phyloP scores from a whole-genome alignment of 64 coral and sea anemone genomes.

The Montipora foliosa region DNA sequence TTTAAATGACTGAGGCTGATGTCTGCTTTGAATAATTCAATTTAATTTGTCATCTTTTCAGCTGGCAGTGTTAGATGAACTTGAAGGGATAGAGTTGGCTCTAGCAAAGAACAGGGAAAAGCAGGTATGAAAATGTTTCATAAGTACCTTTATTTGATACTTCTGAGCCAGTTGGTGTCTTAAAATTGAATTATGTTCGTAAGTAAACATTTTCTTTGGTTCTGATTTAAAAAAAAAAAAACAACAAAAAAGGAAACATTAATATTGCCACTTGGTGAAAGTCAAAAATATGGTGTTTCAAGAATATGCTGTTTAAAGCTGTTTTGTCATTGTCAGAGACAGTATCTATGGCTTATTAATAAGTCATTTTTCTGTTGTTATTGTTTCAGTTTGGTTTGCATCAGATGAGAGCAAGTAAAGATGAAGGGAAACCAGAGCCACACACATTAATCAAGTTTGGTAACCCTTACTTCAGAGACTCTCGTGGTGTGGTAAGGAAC shows the following conservation, averaged over 20 bases:
- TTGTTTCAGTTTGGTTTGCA: constrained; percentile 60
- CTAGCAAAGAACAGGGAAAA: constrained; percentile 72
- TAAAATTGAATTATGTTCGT: too few relatives aligned
- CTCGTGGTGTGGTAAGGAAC: constrained; percentile 62
- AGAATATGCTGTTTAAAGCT: too few relatives aligned
- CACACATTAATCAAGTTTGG: constrained; percentile 72
- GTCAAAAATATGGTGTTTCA: too few relatives aligned
- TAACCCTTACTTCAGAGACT: constrained; percentile 87
- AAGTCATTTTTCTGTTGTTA: not conserved
- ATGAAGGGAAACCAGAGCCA: constrained; percentile 45
- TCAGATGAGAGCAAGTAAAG: constrained; percentile 64
- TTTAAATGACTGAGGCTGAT: not conserved
- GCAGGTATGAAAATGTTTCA: constrained; percentile 61
- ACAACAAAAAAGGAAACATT: too few relatives aligned
- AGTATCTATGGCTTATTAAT: too few relatives aligned
- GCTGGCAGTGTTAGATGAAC: constrained; percentile 71
- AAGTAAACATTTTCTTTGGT: too few relatives aligned
- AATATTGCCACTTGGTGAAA: too few relatives aligned
- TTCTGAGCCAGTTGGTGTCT: too few relatives aligned
- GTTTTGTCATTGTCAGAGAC: too few relatives aligned
- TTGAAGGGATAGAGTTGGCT: constrained; percentile 73
- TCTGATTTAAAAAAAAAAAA: too few relatives aligned
- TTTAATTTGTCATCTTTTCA: constrained; percentile 42
- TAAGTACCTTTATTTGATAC: not conserved
- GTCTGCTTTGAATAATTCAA: not conserved